phyloP scores from a whole-genome alignment of 2,113 vertebrate species.

The Oriolus oriolus region DNA sequence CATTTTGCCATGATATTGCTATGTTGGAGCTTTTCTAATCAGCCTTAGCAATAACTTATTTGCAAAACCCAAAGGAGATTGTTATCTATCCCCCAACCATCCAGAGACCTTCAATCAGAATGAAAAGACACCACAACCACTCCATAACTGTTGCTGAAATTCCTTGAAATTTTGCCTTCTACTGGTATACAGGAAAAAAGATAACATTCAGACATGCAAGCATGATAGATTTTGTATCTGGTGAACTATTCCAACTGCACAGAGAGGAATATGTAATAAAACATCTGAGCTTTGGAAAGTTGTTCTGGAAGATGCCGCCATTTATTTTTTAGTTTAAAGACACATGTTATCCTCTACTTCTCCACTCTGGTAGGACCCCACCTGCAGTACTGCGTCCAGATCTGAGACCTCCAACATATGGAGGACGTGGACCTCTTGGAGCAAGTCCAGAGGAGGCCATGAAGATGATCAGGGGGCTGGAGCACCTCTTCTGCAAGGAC shows the following conservation, averaged over 20 bases:
- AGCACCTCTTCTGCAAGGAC: neutral
- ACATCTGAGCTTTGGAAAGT: neutral
- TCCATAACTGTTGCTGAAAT: neutral
- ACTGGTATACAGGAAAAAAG: neutral
- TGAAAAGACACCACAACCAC: neutral
- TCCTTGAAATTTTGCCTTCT: neutral
- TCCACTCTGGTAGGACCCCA: neutral
- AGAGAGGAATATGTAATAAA: neutral
- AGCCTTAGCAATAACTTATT: neutral
- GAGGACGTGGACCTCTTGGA: neutral
- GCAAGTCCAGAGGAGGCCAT: neutral
- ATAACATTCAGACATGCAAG: neutral
- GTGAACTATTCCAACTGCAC: neutral
- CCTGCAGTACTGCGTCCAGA: neutral
- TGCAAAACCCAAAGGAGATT: neutral
- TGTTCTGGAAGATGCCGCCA: neutral
- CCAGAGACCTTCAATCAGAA: neutral
- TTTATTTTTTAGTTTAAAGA: neutral
- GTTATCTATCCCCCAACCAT: neutral
- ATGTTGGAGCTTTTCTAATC: neutral
- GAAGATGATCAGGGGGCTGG: neutral
- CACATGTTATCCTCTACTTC: neutral
- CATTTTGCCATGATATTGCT: neutral
- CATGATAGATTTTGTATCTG: neutral
- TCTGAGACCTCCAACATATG: neutral